These are phyloP conservation scores for Gortyna flavago DNA, from an alignment of 2,888 invertebrate genomes.

Conservation along the genomic window DNA sequence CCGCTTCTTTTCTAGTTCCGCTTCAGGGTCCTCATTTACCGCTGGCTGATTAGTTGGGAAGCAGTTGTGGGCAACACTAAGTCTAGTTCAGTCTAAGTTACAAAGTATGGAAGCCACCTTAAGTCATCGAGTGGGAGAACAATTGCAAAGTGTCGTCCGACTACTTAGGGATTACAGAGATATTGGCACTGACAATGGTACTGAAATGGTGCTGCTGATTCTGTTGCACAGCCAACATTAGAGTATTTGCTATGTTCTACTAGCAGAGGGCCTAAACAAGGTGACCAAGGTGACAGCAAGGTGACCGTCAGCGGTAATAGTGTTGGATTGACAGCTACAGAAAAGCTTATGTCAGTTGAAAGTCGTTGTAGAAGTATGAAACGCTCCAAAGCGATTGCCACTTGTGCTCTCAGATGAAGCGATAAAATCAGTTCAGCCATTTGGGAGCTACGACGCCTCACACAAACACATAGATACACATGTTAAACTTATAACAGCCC, in stretches of 20 bases:
- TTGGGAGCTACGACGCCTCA: too few relatives aligned
- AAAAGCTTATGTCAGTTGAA: background rate
- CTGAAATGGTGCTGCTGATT: background rate
- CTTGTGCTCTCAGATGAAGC: too few relatives aligned
- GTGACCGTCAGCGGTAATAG: background rate
- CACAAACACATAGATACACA: too few relatives aligned
- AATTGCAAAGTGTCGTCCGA: slow-evolving; percentile 11
- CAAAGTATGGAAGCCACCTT: slow-evolving; percentile 5
- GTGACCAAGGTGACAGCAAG: background rate
- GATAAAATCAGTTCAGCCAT: too few relatives aligned
- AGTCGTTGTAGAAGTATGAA: too few relatives aligned
- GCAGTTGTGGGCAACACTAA: slow-evolving; percentile 16
- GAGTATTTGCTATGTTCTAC: background rate
- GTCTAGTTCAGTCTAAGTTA: slow-evolving; percentile 23
- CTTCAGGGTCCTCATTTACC: slow-evolving; percentile 16
- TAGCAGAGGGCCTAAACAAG: background rate
- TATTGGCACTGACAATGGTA: background rate
- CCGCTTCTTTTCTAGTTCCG: slow-evolving; percentile 7
- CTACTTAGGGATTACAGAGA: background rate
- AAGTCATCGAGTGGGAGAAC: slow-evolving; percentile 13
- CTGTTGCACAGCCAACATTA: background rate
- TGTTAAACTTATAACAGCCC: too few relatives aligned
- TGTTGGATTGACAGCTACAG: background rate
- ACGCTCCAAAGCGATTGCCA: too few relatives aligned
- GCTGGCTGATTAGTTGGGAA: slow-evolving; percentile 33